These are phyloP conservation scores for Stichopus horrens DNA, from an alignment of 53 echinoderm and acorn worm species.

Conservation along the genomic window DNA sequence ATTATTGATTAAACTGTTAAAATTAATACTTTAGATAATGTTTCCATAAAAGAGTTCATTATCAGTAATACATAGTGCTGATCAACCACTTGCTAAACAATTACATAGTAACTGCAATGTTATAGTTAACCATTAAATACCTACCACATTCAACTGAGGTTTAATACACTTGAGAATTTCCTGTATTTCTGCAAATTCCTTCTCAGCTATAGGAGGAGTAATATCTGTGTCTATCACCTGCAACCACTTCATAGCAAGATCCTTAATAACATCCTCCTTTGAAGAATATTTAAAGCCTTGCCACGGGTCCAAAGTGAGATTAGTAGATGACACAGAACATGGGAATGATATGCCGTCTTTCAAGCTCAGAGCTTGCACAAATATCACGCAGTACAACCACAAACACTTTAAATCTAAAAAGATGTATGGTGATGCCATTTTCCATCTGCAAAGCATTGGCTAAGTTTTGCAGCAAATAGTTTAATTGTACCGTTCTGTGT, in stretches of 20 bases:
- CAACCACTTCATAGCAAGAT: background rate
- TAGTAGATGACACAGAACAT: background rate
- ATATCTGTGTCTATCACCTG: background rate
- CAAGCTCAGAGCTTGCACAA: background rate
- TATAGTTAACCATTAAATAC: background rate
- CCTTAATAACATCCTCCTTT: background rate
- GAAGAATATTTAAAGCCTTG: background rate
- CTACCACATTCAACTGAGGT: constrained; percentile 59
- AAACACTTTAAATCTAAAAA: background rate
- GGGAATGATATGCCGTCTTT: background rate
- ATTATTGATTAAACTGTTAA: too few relatives aligned
- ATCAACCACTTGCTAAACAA: background rate
- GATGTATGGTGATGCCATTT: background rate
- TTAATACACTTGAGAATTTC: constrained; percentile 25
- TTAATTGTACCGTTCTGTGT: too few relatives aligned
- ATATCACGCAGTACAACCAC: background rate
- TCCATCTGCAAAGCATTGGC: too few relatives aligned
- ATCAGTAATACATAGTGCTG: too few relatives aligned
- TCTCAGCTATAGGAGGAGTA: background rate
- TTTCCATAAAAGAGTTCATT: too few relatives aligned
- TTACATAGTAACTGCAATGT: background rate
- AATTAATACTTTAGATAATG: too few relatives aligned
- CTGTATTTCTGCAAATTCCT: background rate
- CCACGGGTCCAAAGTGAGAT: background rate
- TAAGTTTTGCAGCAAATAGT: too few relatives aligned